Evolutionary conservation across 2,797 vertebrate genomes (phyloP), one percentile per base, ranked within the genome.

Genomic region (Sylvia borin): DNA sequence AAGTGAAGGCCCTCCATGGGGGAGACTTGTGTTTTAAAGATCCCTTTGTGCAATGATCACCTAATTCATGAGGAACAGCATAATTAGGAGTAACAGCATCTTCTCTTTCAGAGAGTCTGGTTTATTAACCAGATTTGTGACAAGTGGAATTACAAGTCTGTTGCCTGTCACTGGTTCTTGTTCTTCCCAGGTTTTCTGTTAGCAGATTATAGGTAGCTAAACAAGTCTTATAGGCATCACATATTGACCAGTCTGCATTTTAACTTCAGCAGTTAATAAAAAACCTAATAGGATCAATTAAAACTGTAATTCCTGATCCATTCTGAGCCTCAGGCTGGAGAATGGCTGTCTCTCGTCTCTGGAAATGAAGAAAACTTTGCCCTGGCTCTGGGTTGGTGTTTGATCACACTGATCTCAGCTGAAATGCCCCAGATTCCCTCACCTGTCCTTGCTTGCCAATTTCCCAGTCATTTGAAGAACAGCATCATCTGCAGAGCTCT

Each of bases 241-340:
- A 1, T 27, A 38, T 19, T 67, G 68, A 26, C 26, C 53, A 53
- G 15, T 47, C 16, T 53, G 21, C 15, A 27, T 65, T 90, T 68
- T 78, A 50, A 50, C 24, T 85, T 85, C 8, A 85, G 61, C 11
- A 17, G n/a, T n/a, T 38, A 14, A 64, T 40, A 1, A n/a, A 62
- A 70, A 24, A 9, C 1, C 2, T 7, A 6, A 1, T 9, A 20
- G 36, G 3, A 18, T 36, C 4, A 66, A 42, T 58, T 62, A 15
- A 42, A 83, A 66, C 11, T 40, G 12, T 53, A 16, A 42, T 71
- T 76, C 29, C 51, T 5, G 5, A 22, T 86, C 10, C 11, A 1
- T 64, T 78, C 53, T 79, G 40, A 25, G 19, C 48, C 40, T 85
- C 55, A 54, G 53, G 31, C 54, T 81, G 34, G n/a, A 62, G 38